These are phyloP conservation scores for Micromesistius poutassou DNA, from an alignment of 2,797 vertebrate species.

Conservation along the genomic window DNA sequence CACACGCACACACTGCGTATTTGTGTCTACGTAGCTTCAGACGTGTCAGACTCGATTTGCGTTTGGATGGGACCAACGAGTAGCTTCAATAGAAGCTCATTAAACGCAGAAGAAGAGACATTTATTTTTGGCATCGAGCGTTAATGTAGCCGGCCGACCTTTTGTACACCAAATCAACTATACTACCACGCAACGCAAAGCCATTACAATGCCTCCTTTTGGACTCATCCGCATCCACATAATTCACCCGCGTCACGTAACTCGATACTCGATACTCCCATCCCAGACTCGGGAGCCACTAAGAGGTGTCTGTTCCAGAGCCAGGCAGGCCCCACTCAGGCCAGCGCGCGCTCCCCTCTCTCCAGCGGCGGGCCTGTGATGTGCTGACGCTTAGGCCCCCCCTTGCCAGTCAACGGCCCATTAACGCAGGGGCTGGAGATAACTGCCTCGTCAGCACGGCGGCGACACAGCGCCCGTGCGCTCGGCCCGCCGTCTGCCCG, in stretches of 20 bases:
- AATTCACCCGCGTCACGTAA: neutral
- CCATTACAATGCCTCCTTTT: neutral
- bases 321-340: no score
- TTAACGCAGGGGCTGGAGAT: slow-evolving; percentile 65
- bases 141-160: neutral
- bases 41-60: neutral
- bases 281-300: no score
- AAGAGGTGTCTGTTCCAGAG: no score
- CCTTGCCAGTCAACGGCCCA: slow-evolving; percentile 65
- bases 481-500: slow-evolving; percentile 32
- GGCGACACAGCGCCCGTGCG: slow-evolving; percentile 57
- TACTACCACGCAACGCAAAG: neutral
- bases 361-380: neutral
- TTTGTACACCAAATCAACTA: neutral
- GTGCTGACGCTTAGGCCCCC: neutral
- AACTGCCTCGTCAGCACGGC: slow-evolving; percentile 63
- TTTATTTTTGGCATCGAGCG: neutral
- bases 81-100: neutral
- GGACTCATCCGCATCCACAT: no score
- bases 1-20: no score
- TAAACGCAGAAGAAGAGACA: neutral
- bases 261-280: no score
- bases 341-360: no score
- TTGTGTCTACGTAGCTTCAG: neutral
- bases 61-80: neutral